phyloP scores from a whole-genome alignment of 2,888 invertebrate species.

The Tetramorium bicarinatum region DNA sequence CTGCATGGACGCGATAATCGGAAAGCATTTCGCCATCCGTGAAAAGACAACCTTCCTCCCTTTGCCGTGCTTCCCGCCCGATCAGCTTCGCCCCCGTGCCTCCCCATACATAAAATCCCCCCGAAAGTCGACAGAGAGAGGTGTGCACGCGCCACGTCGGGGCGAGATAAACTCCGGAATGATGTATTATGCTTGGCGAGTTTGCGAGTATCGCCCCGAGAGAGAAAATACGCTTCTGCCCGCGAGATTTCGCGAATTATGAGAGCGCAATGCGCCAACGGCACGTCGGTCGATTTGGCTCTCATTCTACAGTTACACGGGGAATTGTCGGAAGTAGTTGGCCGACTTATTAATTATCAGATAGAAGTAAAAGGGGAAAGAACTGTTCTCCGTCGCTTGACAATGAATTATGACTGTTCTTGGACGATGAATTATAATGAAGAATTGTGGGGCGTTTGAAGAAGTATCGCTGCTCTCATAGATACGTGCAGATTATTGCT shows the following conservation, averaged over 20 bases:
- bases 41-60: slow-evolving; percentile 32
- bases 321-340: slow-evolving; percentile 8
- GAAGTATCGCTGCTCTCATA: background rate
- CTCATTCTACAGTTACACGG: background rate
- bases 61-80: background rate
- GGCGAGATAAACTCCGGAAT: slow-evolving; percentile 46
- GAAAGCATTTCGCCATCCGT: slow-evolving; percentile 42
- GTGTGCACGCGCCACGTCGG: slow-evolving; percentile 39
- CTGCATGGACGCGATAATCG: slow-evolving; percentile 45
- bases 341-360: slow-evolving; percentile 30
- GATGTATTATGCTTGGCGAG: slow-evolving; percentile 41
- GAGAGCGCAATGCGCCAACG: slow-evolving; percentile 50
- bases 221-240: slow-evolving; percentile 37
- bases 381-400: background rate
- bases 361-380: background rate
- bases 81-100: background rate
- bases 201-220: slow-evolving; percentile 36
- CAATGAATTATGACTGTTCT: background rate
- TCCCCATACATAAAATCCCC: background rate
- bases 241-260: slow-evolving; percentile 47
- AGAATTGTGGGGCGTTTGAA: background rate
- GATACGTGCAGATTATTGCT: background rate
- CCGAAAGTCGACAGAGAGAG: slow-evolving; percentile 32
- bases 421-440: background rate
- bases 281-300: slow-evolving; percentile 12